Conservation (phyloP, 1,140 invertebrate genomes). For the Zaprionus ghesquierei region DNA sequence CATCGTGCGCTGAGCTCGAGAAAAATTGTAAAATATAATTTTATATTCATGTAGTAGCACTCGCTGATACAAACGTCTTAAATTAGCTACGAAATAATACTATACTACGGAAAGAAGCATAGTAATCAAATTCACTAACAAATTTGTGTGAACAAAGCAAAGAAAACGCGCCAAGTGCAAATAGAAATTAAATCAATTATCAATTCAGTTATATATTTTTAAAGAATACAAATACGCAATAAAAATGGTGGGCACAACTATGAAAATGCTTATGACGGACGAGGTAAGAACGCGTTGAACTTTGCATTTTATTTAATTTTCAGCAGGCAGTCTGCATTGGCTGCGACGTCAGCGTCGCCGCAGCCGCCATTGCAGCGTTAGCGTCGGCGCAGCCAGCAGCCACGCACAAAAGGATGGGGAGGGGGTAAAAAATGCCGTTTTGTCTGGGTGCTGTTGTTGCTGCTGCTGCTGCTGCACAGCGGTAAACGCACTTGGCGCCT, state of each 20-base stretch:
- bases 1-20: slow-evolving; percentile 41
- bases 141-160: slow-evolving; percentile 14
- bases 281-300: slow-evolving; percentile 53
- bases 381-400: slow-evolving; percentile 1
- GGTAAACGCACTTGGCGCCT: slow-evolving; percentile 55
- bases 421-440: slow-evolving; percentile 59
- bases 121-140: not conserved
- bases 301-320: not conserved
- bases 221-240: slow-evolving; percentile 4
- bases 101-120: too few relatives aligned
- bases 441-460: slow-evolving; percentile 20
- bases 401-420: slow-evolving; percentile 13
- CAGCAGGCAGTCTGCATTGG: not conserved
- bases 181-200: not conserved
- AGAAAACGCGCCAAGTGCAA: slow-evolving; percentile 20
- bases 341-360: slow-evolving; percentile 19
- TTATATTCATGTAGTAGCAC: slow-evolving; percentile 21
- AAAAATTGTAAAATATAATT: not conserved
- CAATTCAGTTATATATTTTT: slow-evolving; percentile 24
- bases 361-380: slow-evolving; percentile 62
- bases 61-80: slow-evolving; percentile 39
- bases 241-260: slow-evolving; percentile 63
- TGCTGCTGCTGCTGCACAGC: slow-evolving; percentile 7
- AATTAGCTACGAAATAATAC: slow-evolving; percentile 12
- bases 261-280: slow-evolving; percentile 63